phyloP scores from a whole-genome alignment of 2,113 vertebrate species.

The Fulmarus glacialis region DNA sequence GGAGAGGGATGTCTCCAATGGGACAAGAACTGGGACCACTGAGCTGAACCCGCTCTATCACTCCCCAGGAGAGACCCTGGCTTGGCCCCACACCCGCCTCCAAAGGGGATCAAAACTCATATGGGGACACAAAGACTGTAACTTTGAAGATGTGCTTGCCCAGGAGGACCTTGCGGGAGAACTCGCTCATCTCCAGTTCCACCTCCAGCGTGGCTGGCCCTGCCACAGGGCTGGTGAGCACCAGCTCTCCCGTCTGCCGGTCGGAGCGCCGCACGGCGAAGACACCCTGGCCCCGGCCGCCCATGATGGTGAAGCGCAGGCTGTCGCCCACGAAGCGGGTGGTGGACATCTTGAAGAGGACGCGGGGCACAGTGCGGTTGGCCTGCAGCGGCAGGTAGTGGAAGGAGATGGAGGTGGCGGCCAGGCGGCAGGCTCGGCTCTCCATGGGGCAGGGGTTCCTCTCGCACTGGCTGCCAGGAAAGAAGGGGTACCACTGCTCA shows the following conservation, averaged over 20 bases:
- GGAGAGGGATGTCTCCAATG: not conserved
- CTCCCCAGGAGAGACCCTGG: not conserved
- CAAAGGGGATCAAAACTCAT: slow-evolving; percentile 71
- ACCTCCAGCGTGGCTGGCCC: slow-evolving; percentile 82
- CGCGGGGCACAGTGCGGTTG: slow-evolving; percentile 76
- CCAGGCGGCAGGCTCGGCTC: slow-evolving; percentile 75
- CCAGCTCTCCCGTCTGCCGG: slow-evolving; percentile 82
- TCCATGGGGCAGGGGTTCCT: slow-evolving; percentile 83
- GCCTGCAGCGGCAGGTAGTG: slow-evolving; percentile 85
- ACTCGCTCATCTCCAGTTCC: slow-evolving; percentile 89
- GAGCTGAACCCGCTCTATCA: not conserved
- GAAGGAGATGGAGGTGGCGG: slow-evolving; percentile 84
- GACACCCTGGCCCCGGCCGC: slow-evolving; percentile 48
- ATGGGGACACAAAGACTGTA: slow-evolving; percentile 83
- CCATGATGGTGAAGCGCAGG: slow-evolving; percentile 77
- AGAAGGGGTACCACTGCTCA: not conserved
- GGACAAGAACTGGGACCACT: not conserved
- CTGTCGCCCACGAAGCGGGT: slow-evolving; percentile 75
- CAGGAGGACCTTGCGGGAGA: slow-evolving; percentile 77
- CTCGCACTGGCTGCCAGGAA: slow-evolving; percentile 82
- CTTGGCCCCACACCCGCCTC: not conserved
- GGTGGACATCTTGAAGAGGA: slow-evolving; percentile 85
- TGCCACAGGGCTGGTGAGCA: slow-evolving; percentile 77
- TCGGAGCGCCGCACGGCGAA: slow-evolving; percentile 80
- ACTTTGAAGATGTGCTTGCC: slow-evolving; percentile 87